These are phyloP conservation scores for Gnathonemus echidnorhynchus DNA, from an alignment of 2,113 vertebrate genomes.

Conservation along the genomic window DNA sequence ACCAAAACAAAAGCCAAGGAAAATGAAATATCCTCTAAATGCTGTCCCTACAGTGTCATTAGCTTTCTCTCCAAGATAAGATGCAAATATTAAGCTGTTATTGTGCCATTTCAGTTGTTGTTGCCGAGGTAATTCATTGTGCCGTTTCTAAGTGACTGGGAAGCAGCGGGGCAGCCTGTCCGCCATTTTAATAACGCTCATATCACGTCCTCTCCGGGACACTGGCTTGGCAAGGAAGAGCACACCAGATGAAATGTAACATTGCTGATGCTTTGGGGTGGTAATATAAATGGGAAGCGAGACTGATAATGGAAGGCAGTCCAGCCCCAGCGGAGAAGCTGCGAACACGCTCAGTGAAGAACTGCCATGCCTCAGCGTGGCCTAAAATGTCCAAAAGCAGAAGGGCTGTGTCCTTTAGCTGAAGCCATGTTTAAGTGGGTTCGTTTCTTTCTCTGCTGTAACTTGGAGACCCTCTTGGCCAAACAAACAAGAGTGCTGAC, in stretches of 20 bases:
- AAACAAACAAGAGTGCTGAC: background rate
- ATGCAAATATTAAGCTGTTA: constrained; percentile 15
- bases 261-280: background rate
- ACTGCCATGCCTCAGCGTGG: background rate
- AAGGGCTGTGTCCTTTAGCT: background rate
- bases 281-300: background rate
- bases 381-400: background rate
- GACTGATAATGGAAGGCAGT: background rate
- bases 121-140: constrained; percentile 7
- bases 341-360: background rate
- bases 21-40: constrained; percentile 7
- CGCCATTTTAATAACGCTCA: background rate
- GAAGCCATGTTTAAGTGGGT: background rate
- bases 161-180: background rate
- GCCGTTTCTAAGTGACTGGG: background rate
- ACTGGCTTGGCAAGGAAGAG: background rate
- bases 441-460: background rate
- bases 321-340: background rate
- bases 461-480: background rate
- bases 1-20: constrained; percentile 11
- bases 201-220: background rate
- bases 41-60: background rate
- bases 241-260: background rate
- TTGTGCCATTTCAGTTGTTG: background rate
- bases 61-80: constrained; percentile 8